phyloP scores from a whole-genome alignment of 1,140 invertebrate genomes.

The Sarcophaga bullata region DNA sequence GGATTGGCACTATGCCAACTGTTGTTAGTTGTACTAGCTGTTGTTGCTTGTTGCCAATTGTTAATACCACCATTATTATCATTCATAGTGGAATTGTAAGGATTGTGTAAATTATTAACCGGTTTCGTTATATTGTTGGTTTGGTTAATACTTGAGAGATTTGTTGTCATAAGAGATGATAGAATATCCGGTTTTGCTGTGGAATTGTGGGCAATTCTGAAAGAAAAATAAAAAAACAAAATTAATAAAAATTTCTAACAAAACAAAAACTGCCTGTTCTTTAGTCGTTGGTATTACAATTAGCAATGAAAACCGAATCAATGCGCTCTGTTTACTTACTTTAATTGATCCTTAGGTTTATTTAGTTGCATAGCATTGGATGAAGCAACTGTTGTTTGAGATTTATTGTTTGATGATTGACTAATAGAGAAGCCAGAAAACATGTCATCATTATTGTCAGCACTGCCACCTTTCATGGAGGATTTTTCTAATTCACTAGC shows the following conservation, averaged over 20 bases:
- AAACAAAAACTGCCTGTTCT: no score
- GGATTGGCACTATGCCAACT: constrained; percentile 62
- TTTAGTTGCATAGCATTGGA: constrained; percentile 53
- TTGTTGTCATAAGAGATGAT: constrained; percentile 58
- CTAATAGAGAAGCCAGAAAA: constrained; percentile 59
- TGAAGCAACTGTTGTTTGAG: constrained; percentile 34
- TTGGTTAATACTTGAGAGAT: constrained; percentile 45
- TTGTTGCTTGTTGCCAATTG: constrained; percentile 37
- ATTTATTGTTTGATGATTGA: constrained; percentile 45
- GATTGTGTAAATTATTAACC: constrained; percentile 30
- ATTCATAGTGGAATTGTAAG: constrained; percentile 8
- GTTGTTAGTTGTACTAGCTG: constrained; percentile 20
- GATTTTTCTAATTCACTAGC: constrained; percentile 55
- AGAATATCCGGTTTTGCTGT: constrained; percentile 56
- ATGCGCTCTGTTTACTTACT: not conserved
- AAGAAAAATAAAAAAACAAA: constrained; percentile 45
- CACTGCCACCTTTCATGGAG: constrained; percentile 46
- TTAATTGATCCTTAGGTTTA: constrained; percentile 42
- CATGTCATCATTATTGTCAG: constrained; percentile 58
- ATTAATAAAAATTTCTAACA: no score
- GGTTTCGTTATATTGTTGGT: constrained; percentile 14
- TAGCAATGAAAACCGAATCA: no score
- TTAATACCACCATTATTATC: constrained; percentile 24
- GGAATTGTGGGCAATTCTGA: constrained; percentile 57
- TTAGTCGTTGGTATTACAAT: no score